Base-by-base conservation (phyloP, 1,140 invertebrate genomes). In the Ips nitidus region DNA sequence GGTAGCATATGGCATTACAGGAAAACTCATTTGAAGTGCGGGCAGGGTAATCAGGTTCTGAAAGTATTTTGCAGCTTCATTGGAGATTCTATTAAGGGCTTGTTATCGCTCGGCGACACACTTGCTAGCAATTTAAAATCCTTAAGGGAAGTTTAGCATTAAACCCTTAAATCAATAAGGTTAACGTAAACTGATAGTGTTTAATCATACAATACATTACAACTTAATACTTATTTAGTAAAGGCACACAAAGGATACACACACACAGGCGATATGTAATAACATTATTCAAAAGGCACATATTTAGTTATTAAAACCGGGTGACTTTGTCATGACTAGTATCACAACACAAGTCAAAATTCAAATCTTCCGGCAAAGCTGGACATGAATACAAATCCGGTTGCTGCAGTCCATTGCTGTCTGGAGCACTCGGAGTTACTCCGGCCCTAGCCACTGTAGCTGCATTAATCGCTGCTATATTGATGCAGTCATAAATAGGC, bases 401-500 rank as follows among this genome's bases (percentile, higher is more conserved):
- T 39, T 74, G 75, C 50, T 74, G 75, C 6, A 74, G 52, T 4
- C 4, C 52, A 41, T n/a, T 71, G 40, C 36, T 52, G 2, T 43
- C 43, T 1, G 66, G 61, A 4, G 60, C 50, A 8, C 36, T 58
- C 4, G 60, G 60, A 8, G 69, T 65, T 2, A 74, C 55, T 56
- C 75, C 75, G 5, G 71, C 70, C 47, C 73, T 75, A 62, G 74
- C 72, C 1, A 75, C 71, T 39, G 70, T 70, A 1, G 73, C 74
- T 4, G 78, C 77, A 55, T 77, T 78, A 36, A 79, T 76, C 2
- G 79, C 75, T 53, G 79, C 76, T 53, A 80, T 69, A 66, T 80
- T 80, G 3, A 80, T 77, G 57, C 79, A 80, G 72, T 80, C 79
- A 58, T 80, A 79, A 41, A 79, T 74, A 2, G 75, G 76, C 79